phyloP scores from a whole-genome alignment of 2,888 invertebrate species.

The Carterocephalus palaemon region DNA sequence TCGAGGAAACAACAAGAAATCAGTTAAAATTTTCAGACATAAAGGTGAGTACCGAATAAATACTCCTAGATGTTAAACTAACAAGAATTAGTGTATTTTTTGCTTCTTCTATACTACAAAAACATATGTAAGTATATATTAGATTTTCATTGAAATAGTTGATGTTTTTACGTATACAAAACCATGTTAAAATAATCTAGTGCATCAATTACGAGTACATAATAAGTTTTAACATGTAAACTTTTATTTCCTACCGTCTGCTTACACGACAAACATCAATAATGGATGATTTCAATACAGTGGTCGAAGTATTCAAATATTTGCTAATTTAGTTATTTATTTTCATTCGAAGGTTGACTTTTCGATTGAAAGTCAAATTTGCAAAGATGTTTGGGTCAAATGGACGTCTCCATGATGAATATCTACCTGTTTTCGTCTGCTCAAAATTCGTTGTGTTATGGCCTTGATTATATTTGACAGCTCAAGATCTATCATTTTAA shows the following conservation, averaged over 20 bases:
- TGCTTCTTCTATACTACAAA: too few relatives aligned
- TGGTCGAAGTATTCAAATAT: constrained; percentile 9
- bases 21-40: too few relatives aligned
- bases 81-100: too few relatives aligned
- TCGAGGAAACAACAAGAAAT: too few relatives aligned
- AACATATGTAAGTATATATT: too few relatives aligned
- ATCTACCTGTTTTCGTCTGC: too few relatives aligned
- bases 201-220: neutral
- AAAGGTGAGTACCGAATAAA: too few relatives aligned
- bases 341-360: constrained; percentile 38
- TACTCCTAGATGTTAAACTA: too few relatives aligned
- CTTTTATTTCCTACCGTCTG: constrained; percentile 2
- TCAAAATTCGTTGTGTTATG: neutral
- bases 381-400: constrained; percentile 6
- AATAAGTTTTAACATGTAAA: neutral
- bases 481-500: too few relatives aligned
- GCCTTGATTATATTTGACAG: constrained; percentile 6
- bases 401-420: neutral
- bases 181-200: constrained; percentile 6
- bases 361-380: constrained; percentile 49
- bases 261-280: neutral
- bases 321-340: constrained; percentile 14
- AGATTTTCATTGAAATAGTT: too few relatives aligned
- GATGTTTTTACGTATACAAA: too few relatives aligned
- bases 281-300: constrained; percentile 1